Conservation (phyloP, 2,797 vertebrate genomes). For the Acipenser transmontanus region DNA sequence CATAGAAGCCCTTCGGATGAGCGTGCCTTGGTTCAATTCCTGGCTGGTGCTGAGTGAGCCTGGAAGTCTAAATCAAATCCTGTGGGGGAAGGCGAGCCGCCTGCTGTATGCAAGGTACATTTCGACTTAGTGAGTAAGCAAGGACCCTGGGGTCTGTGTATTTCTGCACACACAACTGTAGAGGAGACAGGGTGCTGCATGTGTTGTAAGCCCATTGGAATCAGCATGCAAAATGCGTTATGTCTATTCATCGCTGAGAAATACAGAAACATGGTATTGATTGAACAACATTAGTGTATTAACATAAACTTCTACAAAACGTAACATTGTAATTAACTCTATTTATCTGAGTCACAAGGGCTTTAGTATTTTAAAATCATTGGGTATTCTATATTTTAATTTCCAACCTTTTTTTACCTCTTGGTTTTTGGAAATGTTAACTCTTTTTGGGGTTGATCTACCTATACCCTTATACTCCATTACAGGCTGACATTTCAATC, state of each 20-base stretch:
- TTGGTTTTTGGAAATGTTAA: too few species aligned
- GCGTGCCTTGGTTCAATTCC: conserved; percentile 62
- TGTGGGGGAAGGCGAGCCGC: conserved; percentile 55
- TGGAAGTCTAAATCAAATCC: conserved; percentile 63
- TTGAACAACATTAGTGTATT: too few species aligned
- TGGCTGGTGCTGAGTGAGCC: conserved; percentile 55
- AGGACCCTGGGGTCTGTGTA: conserved; percentile 61
- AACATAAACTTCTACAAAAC: too few species aligned
- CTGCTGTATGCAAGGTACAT: conserved; percentile 62
- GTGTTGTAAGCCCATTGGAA: conserved; percentile 61
- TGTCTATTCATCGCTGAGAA: conserved; percentile 41
- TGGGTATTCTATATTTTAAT: too few species aligned
- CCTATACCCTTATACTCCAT: too few species aligned
- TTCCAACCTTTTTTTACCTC: too few species aligned
- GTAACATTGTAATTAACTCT: too few species aligned
- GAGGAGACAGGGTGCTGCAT: conserved; percentile 54
- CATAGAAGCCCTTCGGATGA: conserved; percentile 64
- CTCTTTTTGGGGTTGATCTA: too few species aligned
- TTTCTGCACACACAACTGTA: conserved; percentile 52
- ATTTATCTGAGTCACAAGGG: too few species aligned
- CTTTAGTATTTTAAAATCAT: too few species aligned
- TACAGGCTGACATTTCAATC: too few species aligned
- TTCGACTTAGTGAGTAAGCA: conserved; percentile 71
- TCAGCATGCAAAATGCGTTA: conserved; percentile 59
- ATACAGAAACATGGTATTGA: neutral